Percentiles rank a stretch among this genome's conserved stretches.
phyloP scores from a whole-genome alignment of 2,797 vertebrate species.

The Arremon brunneinucha region DNA sequence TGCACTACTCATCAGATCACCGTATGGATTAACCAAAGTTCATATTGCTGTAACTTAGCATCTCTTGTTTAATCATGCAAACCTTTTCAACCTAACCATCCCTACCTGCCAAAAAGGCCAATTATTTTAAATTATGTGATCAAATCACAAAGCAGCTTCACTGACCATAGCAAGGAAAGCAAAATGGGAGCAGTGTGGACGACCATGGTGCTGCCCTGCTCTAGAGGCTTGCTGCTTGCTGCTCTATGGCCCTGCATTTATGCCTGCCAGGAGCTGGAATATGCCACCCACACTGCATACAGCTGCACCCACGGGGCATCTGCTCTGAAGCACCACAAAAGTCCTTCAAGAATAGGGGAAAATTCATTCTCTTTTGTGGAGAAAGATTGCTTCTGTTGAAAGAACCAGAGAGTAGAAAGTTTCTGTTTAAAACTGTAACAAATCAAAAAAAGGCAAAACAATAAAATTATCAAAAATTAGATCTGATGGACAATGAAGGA shows the following conservation, averaged over 20 bases:
- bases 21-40: rapidly evolving
- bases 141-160: not conserved
- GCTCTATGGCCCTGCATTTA: not conserved
- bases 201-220: not conserved
- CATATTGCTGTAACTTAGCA: not conserved
- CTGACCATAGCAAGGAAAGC: not conserved
- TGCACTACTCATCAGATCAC: not conserved
- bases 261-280: not conserved
- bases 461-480: not conserved
- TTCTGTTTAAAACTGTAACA: not conserved
- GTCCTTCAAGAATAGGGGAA: not conserved
- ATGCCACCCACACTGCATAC: not conserved
- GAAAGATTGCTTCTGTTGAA: not conserved
- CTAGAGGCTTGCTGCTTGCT: not conserved
- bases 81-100: not conserved
- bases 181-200: not conserved
- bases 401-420: not conserved
- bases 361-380: not conserved
- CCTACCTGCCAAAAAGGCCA: not conserved
- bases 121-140: not conserved
- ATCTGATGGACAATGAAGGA: not conserved
- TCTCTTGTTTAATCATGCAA: not conserved
- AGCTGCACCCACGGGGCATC: not conserved
- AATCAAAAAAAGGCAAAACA: not conserved
- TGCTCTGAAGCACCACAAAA: not conserved